These are phyloP conservation scores for Australoheros facetus DNA, from an alignment of 2,797 vertebrate species.

Conservation along the genomic window DNA sequence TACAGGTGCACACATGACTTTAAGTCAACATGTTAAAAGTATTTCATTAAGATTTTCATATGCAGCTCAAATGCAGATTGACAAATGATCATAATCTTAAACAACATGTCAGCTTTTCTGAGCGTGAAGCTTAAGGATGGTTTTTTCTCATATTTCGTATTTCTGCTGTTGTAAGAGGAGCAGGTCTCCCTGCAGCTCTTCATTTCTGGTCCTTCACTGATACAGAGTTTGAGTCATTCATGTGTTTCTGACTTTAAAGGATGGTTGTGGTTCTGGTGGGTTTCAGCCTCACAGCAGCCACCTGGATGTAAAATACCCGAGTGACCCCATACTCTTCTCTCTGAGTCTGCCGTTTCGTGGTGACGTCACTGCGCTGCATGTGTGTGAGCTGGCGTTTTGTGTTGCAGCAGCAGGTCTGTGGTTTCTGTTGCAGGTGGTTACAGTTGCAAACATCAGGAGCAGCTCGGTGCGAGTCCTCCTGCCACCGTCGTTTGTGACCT, in stretches of 20 bases:
- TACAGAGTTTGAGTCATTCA: neutral
- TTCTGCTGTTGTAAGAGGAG: neutral
- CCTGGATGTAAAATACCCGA: too few relatives aligned
- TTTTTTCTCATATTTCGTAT: neutral
- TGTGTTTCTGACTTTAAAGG: neutral
- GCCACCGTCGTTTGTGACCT: neutral
- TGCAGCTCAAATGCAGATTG: neutral
- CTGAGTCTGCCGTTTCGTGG: neutral
- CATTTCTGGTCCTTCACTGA: neutral
- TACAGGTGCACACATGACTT: neutral
- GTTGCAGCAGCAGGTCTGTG: neutral
- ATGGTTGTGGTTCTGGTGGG: neutral
- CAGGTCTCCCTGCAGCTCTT: neutral
- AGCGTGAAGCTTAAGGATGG: neutral
- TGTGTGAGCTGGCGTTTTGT: neutral
- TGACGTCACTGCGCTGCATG: neutral
- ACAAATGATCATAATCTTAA: neutral
- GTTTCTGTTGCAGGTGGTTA: neutral
- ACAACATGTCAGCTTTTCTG: neutral
- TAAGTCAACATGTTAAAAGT: neutral
- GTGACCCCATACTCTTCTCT: neutral
- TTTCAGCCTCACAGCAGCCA: too few relatives aligned
- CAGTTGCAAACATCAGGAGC: constrained; percentile 20
- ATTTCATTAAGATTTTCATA: neutral
- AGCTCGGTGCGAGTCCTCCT: neutral